Evolutionary conservation across 1,140 invertebrate species (phyloP).

Genomic region (Brachionus plicatilis): DNA sequence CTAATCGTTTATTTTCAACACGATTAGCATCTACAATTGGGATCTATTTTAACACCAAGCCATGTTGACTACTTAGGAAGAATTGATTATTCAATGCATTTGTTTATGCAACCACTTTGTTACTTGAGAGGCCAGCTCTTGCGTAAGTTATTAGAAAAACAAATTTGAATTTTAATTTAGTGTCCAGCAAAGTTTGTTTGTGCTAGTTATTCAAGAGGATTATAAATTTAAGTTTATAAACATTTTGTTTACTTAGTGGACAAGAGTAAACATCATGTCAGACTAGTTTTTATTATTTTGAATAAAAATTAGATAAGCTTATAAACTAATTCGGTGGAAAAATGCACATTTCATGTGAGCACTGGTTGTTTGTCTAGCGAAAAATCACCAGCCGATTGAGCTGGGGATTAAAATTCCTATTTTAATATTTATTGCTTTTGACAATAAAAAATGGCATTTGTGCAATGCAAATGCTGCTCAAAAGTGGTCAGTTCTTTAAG

Average conservation of each 20-base stretch:
- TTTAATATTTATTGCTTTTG: slow-evolving; percentile 1
- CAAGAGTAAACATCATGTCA: background rate
- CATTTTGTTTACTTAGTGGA: slow-evolving; percentile 4
- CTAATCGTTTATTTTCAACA: slow-evolving; percentile 11
- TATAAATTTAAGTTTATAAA: background rate
- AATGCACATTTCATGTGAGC: background rate
- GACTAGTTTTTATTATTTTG: background rate
- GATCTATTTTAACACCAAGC: slow-evolving; percentile 12
- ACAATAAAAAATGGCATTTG: background rate
- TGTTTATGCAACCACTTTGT: background rate
- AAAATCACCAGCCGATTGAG: background rate
- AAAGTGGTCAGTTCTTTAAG: background rate
- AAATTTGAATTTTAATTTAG: slow-evolving; percentile 1
- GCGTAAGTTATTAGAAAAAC: slow-evolving; percentile 1
- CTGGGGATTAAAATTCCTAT: background rate
- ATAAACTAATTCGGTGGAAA: slow-evolving; percentile 6
- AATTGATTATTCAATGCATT: slow-evolving; percentile 3
- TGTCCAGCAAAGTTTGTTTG: background rate
- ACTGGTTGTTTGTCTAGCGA: background rate
- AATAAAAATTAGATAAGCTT: slow-evolving; percentile 30
- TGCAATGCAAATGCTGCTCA: background rate
- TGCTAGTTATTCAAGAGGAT: slow-evolving; percentile 5
- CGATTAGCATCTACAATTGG: background rate
- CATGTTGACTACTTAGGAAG: background rate
- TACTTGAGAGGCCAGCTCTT: background rate